Evolutionary conservation across 2,113 vertebrate genomes (phyloP), one percentile per base, ranked within the genome.

Genomic region (Mormyrus lacerda): DNA sequence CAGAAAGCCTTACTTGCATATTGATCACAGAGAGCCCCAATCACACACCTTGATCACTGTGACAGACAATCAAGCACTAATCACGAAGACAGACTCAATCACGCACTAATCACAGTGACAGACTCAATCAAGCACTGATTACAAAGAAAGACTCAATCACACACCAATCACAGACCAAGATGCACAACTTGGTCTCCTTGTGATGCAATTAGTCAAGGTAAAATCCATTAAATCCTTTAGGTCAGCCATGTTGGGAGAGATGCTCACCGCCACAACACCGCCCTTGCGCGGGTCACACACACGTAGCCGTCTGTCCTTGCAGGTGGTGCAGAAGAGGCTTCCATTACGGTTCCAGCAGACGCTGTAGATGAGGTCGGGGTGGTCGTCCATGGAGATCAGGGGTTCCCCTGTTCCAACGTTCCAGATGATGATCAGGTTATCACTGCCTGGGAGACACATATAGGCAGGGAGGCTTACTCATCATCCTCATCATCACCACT

Each of bases 321-420:
- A 98, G 92, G 98, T 98, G 94, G 98, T 99, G 92, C 97, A 97
- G 2, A 99, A 97, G 76, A 98, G 95, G 94, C 98, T 99, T 83
- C 98, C 98, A 0, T 97, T 98, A 92, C 95, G 95, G 94, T 99
- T 99, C 98, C 98, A 99, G 95, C 97, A 97, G 92, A 98, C 95
- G 11, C 96, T 99, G 96, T 99, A 98, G 95, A 99, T 98, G 95
- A 99, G 96, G 95, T 99, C 98, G 0, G 97, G 96, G 93, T 99
- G 98, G 92, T 99, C 97, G 0, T 98, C 97, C 94, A 99, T 95
- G 27, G 94, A 95, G 92, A 99, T 93, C 88, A 99, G 95, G 90
- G 96, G 95, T 94, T 99, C 98, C 3, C 98, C 98, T 0, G 97
- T 98, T 61, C 98, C 98, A 97, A 99, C 98, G 0, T 99, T 99